Evolutionary conservation across 2,888 invertebrate genomes (phyloP), one percentile per base, ranked within the genome.

Genomic region (Lochmaea capreae): DNA sequence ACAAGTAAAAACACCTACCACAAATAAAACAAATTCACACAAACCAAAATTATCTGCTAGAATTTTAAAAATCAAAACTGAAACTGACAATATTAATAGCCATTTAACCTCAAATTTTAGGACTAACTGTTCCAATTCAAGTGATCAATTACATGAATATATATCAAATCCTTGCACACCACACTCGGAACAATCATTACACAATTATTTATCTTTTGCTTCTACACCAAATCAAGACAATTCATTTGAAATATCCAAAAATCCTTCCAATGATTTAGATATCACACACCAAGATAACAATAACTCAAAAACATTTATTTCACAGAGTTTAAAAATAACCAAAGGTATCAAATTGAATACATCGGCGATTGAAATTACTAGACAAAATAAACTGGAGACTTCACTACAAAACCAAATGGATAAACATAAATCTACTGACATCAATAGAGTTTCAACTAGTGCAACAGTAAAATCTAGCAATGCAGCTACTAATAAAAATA

Each of bases 71-170:
- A 72, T 72, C 0, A 67, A 49, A 42, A 62, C 42, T 16, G 57
- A 72, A 16, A 67, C 63, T 52, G 69, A 69, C 12, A 11, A 69
- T 39, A 63, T 69, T 33, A 69, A 61, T 69, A 62, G 59, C 52
- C 11, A 33, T 10, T 43, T 54, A 33, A 22, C 14, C 8, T n/a
- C 26, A 33, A 3, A 14, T 14, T 65, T 9, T 14, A 43, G 14
- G 14, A 43, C n/a, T 10, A 65, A 43, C 10, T 63, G 11, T 26
- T 65, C 14, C 9, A 54, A 54, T 16, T 54, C 18, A 18, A 16
- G 10, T 54, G 14, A 59, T 59, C 14, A 26, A 57, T 57, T 57
- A 22, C 3, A 10, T n/a, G 11, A 58, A 22, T 4, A 58, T 18
- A 6, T 4, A 22, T 26, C 11, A 22, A 18, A 9, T 58, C 12